A percentile compares a stretch with the other conserved stretches of the same genome.
These are phyloP conservation scores for Calameuta idolon DNA, from an alignment of 2,888 invertebrate species.

Conservation along the genomic window DNA sequence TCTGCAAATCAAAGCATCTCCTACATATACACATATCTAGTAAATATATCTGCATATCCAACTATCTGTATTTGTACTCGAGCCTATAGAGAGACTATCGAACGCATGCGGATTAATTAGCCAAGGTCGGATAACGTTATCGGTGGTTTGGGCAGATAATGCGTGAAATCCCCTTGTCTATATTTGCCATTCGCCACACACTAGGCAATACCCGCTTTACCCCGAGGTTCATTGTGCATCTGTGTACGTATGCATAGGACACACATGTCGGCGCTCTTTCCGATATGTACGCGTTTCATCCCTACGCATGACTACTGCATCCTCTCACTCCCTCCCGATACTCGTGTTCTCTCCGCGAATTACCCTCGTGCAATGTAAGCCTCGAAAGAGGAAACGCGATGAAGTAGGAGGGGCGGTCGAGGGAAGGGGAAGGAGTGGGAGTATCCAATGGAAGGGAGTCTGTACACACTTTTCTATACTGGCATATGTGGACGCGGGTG, in stretches of 20 bases:
- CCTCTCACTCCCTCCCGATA: background rate
- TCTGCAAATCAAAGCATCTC: background rate
- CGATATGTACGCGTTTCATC: background rate
- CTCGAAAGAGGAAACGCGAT: background rate
- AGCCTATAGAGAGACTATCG: constrained; percentile 14
- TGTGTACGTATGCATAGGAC: background rate
- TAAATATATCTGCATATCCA: background rate
- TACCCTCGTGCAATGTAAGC: background rate
- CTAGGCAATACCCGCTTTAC: background rate
- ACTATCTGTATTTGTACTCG: background rate
- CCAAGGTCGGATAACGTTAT: constrained; percentile 35
- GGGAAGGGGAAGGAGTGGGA: background rate
- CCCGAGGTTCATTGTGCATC: background rate
- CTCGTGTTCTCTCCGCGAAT: background rate
- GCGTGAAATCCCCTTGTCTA: constrained; percentile 22
- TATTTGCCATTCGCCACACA: background rate
- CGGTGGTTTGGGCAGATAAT: constrained; percentile 45
- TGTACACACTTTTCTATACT: background rate
- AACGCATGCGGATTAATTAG: constrained; percentile 42
- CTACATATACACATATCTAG: background rate
- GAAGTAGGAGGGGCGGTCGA: background rate
- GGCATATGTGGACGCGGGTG: background rate
- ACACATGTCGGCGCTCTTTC: too few species aligned
- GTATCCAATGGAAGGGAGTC: background rate
- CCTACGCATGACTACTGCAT: background rate